Percentiles rank a stretch among this genome's conserved stretches.
Conservation (phyloP, 2,888 invertebrate genomes). For the Epirrita christyi region DNA sequence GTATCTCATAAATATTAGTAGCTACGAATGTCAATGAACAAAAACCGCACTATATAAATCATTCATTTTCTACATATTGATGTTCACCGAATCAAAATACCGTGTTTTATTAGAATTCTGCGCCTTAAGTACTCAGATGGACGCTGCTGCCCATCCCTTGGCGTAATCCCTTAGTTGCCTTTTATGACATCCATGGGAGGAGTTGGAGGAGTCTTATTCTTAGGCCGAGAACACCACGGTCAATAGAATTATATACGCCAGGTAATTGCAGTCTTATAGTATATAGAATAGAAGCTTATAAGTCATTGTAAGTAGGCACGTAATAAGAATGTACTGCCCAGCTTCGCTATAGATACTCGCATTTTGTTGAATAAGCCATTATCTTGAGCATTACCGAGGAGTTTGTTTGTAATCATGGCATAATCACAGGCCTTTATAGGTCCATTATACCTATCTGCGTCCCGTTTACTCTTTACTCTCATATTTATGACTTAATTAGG, state of each 20-base stretch:
- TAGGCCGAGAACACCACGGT: no score
- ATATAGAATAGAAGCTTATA: conserved; percentile 11
- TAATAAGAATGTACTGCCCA: conserved; percentile 17
- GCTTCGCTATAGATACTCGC: conserved; percentile 20
- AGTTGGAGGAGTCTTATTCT: no score
- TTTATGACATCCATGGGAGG: no score
- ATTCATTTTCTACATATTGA: no score
- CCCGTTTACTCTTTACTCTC: conserved; percentile 32
- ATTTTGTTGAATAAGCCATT: conserved; percentile 33
- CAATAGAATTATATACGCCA: conserved; percentile 6
- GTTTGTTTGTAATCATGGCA: conserved; percentile 40
- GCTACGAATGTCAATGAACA: no score
- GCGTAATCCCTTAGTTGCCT: no score
- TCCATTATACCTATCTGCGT: conserved; percentile 33
- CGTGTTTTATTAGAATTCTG: no score
- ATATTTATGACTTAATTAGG: conserved; percentile 42
- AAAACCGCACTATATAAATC: no score
- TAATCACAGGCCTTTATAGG: conserved; percentile 40
- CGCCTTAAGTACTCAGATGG: no score
- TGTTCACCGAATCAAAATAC: no score
- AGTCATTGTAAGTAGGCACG: conserved; percentile 13
- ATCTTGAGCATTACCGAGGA: conserved; percentile 32
- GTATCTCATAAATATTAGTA: no score
- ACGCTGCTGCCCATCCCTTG: no score
- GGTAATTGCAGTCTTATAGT: conserved; percentile 10